A percentile compares a stretch with the other conserved stretches of the same genome.
Conservation (phyloP, 2,888 invertebrate species). For the Cistogaster globosa region DNA sequence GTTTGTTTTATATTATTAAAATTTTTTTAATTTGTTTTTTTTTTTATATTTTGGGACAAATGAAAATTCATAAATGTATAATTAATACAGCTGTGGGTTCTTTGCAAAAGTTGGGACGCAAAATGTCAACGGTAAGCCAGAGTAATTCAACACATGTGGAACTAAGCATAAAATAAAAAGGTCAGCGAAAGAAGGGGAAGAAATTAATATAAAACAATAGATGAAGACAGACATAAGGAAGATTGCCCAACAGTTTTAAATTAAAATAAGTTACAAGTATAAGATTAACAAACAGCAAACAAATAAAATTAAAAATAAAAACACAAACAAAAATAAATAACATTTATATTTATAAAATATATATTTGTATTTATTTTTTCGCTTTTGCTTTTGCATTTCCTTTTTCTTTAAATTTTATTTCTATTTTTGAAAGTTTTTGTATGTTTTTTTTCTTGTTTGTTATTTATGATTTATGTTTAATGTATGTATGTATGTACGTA, state of each 20-base stretch:
- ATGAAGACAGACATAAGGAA: constrained; percentile 36
- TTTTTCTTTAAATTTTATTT: neutral
- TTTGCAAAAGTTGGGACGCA: constrained; percentile 84
- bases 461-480: constrained; percentile 44
- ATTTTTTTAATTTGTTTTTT: constrained; percentile 54
- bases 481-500: constrained; percentile 3
- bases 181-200: constrained; percentile 23
- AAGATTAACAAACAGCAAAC: too few species aligned
- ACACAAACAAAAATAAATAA: neutral
- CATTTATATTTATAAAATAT: constrained; percentile 15
- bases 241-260: constrained; percentile 63
- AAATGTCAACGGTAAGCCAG: constrained; percentile 80
- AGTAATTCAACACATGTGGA: constrained; percentile 80
- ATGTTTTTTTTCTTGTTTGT: neutral
- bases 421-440: neutral
- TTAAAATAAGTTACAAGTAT: constrained; percentile 55
- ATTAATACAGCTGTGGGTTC: constrained; percentile 84
- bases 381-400: constrained; percentile 6
- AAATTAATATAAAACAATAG: constrained; percentile 20
- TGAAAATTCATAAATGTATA: constrained; percentile 55
- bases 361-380: neutral
- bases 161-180: constrained; percentile 75
- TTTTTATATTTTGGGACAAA: constrained; percentile 62
- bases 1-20: constrained; percentile 50
- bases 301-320: too few species aligned